phyloP scores from a whole-genome alignment of 2,888 invertebrate species.

The Hemithea aestivaria region DNA sequence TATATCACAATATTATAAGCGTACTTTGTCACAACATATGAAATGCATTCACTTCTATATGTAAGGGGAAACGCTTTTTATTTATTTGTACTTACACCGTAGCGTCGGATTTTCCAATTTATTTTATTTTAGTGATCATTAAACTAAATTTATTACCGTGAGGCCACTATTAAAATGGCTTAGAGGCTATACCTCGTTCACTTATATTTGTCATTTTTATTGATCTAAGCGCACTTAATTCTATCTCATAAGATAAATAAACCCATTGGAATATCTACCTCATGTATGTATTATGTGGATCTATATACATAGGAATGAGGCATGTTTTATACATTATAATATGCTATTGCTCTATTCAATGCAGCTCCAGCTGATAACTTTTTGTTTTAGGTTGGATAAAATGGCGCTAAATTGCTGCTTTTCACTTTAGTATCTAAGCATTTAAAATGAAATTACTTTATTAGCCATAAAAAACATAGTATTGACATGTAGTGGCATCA shows the following conservation, averaged over 20 bases:
- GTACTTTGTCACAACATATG: constrained; percentile 4
- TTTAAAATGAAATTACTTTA: no score
- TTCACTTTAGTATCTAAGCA: no score
- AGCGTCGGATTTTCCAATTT: constrained; percentile 45
- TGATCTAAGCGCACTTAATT: constrained; percentile 29
- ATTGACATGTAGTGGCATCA: no score
- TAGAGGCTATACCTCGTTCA: constrained; percentile 37
- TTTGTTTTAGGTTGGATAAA: no score
- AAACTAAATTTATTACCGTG: constrained; percentile 50
- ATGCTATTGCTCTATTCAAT: no score
- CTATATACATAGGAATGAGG: no score
- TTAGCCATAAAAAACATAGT: no score
- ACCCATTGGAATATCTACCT: constrained; percentile 6
- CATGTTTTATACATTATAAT: no score
- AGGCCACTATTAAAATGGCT: constrained; percentile 42
- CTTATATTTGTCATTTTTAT: constrained; percentile 47
- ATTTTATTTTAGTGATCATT: constrained; percentile 53
- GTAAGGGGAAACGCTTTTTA: constrained; percentile 19
- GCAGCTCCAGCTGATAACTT: no score
- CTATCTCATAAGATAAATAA: constrained; percentile 15
- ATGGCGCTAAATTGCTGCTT: no score
- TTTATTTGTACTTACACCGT: constrained; percentile 14
- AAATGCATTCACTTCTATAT: constrained; percentile 10
- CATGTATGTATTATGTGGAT: no score
- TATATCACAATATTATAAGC: constrained; percentile 1